A percentile compares a stretch with the other conserved stretches of the same genome.
These are phyloP conservation scores for Bellardia bayeri DNA, from an alignment of 2,888 invertebrate species.

Conservation along the genomic window DNA sequence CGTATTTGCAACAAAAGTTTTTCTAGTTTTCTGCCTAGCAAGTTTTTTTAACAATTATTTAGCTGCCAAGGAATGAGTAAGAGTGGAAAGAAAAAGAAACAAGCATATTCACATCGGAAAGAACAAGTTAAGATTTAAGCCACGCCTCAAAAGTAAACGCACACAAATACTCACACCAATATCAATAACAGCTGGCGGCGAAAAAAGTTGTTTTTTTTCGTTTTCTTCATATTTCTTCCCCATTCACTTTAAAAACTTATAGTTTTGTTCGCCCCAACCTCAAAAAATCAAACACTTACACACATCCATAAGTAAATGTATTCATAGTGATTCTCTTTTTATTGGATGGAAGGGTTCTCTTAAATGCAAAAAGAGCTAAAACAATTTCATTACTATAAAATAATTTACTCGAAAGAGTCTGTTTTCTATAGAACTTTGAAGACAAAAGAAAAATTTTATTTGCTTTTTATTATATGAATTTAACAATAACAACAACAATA, in stretches of 20 bases:
- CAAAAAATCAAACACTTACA: slow-evolving; percentile 7
- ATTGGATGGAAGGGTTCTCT: slow-evolving; percentile 16
- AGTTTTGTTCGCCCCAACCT: slow-evolving; percentile 49
- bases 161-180: neutral
- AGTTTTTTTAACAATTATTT: slow-evolving; percentile 33
- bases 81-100: slow-evolving; percentile 50
- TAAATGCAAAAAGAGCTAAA: slow-evolving; percentile 34
- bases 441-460: slow-evolving; percentile 69
- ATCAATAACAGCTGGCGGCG: neutral
- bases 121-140: slow-evolving; percentile 61
- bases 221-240: slow-evolving; percentile 55
- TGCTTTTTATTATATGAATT: slow-evolving; percentile 65
- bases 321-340: neutral
- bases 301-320: neutral
- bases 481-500: slow-evolving; percentile 47
- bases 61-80: slow-evolving; percentile 31
- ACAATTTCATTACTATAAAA: neutral
- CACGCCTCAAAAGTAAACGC: slow-evolving; percentile 58
- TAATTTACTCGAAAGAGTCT: slow-evolving; percentile 21
- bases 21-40: slow-evolving; percentile 53
- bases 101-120: slow-evolving; percentile 33
- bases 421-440: slow-evolving; percentile 41
- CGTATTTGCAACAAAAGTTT: slow-evolving; percentile 63
- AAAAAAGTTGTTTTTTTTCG: slow-evolving; percentile 42
- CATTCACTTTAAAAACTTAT: slow-evolving; percentile 48